Evolutionary conservation across 2,113 vertebrate genomes (phyloP).

Genomic region (Python bivittatus): DNA sequence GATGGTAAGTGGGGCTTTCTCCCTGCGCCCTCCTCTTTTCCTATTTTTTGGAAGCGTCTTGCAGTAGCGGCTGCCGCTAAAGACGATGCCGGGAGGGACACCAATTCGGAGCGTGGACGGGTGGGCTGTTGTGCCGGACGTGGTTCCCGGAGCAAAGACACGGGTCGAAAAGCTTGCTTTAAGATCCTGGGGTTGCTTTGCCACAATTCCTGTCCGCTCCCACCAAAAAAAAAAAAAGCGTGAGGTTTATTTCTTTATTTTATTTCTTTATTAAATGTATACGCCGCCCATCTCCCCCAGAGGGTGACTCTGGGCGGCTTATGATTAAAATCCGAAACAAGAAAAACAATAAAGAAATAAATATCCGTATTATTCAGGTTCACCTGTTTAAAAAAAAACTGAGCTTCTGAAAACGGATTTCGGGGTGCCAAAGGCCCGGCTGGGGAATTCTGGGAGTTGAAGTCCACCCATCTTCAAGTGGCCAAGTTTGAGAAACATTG

Average conservation of each 20-base stretch:
- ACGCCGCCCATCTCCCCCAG: too few species aligned
- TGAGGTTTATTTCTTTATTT: too few species aligned
- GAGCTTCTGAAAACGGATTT: too few species aligned
- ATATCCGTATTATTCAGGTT: too few species aligned
- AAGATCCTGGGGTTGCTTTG: not conserved
- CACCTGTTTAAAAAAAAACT: too few species aligned
- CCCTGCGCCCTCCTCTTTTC: not conserved
- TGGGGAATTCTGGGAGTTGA: not conserved
- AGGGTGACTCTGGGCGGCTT: too few species aligned
- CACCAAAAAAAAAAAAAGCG: not conserved
- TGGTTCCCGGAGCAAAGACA: not conserved
- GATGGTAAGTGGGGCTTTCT: constrained; percentile 80
- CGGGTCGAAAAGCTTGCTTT: not conserved
- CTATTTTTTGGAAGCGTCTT: not conserved
- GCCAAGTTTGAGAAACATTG: not conserved
- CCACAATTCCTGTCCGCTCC: not conserved
- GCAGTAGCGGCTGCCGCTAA: not conserved
- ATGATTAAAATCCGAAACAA: too few species aligned
- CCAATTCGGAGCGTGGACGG: too few species aligned
- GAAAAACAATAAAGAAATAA: too few species aligned
- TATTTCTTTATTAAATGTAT: too few species aligned
- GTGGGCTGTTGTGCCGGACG: too few species aligned
- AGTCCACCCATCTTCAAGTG: not conserved
- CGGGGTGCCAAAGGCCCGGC: too few species aligned
- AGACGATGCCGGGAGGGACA: not conserved